phyloP scores from a whole-genome alignment of 2,888 invertebrate genomes.

The Vanessa cardui region DNA sequence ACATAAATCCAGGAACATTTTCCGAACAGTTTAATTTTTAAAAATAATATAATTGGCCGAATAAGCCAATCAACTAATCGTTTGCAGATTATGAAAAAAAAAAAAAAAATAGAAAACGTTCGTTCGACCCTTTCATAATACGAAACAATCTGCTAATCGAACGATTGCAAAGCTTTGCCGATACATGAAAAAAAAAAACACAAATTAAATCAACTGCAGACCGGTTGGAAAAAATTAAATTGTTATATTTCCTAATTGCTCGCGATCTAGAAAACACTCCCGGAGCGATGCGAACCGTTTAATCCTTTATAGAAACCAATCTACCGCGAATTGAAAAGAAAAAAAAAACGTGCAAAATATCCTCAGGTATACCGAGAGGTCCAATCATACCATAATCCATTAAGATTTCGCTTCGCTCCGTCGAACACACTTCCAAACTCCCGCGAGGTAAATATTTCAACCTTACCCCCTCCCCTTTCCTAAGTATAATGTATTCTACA shows the following conservation, averaged over 20 bases:
- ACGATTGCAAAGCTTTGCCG: constrained; percentile 37
- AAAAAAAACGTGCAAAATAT: constrained; percentile 61
- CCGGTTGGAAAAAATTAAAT: constrained; percentile 52
- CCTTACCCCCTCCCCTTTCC: constrained; percentile 54
- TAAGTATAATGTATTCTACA: constrained; percentile 75
- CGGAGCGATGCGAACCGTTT: constrained; percentile 51
- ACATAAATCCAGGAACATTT: constrained; percentile 1
- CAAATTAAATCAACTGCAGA: constrained; percentile 48
- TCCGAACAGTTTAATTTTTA: constrained; percentile 17
- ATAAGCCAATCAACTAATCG: constrained; percentile 38
- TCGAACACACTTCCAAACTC: constrained; percentile 77
- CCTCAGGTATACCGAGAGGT: constrained; percentile 70
- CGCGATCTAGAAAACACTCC: constrained; percentile 47
- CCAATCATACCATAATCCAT: constrained; percentile 81
- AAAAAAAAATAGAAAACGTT: constrained; percentile 25
- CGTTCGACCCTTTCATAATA: constrained; percentile 46
- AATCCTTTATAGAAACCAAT: constrained; percentile 63
- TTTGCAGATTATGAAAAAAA: constrained; percentile 29
- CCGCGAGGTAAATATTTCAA: constrained; percentile 80
- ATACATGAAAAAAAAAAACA: constrained; percentile 43
- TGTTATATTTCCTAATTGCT: constrained; percentile 59
- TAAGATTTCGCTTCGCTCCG: constrained; percentile 77
- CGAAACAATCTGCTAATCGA: constrained; percentile 56
- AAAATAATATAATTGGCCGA: constrained; percentile 25
- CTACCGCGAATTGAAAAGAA: constrained; percentile 51